These are phyloP conservation scores for Thinocorus orbignyianus DNA, from an alignment of 2,113 vertebrate species.

Conservation along the genomic window DNA sequence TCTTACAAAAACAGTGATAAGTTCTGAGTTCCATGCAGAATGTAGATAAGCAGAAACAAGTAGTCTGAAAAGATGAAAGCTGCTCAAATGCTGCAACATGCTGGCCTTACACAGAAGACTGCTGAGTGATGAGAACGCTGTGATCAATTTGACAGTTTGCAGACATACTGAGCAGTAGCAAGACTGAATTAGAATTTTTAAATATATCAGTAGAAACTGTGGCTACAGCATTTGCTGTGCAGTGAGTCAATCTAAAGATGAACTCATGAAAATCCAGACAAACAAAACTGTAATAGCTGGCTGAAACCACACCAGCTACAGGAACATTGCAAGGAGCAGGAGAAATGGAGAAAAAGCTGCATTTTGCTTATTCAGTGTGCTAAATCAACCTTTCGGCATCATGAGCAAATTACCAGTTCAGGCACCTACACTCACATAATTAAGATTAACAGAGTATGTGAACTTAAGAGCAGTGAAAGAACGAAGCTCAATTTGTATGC, in stretches of 20 bases:
- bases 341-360: background rate
- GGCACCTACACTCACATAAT: background rate
- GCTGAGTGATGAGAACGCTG: background rate
- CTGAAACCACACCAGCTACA: background rate
- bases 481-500: background rate
- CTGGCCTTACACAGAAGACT: background rate
- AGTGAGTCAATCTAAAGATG: background rate
- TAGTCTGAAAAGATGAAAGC: background rate
- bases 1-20: background rate
- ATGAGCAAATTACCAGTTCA: background rate
- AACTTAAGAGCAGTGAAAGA: background rate
- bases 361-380: background rate
- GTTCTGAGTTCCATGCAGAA: background rate
- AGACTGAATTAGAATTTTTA: background rate
- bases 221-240: background rate
- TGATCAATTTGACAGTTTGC: background rate
- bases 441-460: background rate
- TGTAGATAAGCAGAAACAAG: background rate
- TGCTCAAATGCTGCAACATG: background rate
- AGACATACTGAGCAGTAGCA: background rate
- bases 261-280: background rate
- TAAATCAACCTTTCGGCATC: background rate
- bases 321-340: background rate
- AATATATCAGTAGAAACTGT: background rate
- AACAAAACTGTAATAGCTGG: background rate